phyloP scores from a whole-genome alignment of 2,888 invertebrate genomes.

The Atrina japonica region DNA sequence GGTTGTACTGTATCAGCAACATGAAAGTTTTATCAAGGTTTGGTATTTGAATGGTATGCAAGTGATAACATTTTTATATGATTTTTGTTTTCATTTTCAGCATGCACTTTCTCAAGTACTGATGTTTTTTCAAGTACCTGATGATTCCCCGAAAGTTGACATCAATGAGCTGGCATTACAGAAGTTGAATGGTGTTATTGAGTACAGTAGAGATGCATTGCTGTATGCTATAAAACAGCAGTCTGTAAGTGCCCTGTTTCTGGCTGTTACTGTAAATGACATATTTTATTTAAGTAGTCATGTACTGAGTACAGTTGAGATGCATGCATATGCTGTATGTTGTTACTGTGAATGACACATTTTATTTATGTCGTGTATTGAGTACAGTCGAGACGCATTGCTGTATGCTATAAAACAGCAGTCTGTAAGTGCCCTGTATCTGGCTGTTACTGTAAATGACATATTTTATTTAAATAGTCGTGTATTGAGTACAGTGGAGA shows the following conservation, averaged over 20 bases:
- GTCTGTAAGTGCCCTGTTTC: conserved; percentile 33
- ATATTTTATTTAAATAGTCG: no score
- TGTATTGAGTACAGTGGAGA: background rate
- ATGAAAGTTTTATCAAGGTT: no score
- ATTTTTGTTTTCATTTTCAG: conserved; percentile 82
- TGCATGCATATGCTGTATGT: background rate
- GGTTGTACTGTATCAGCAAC: no score
- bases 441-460: no score
- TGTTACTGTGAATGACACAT: no score
- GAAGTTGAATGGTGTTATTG: conserved; percentile 79
- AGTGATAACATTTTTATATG: no score
- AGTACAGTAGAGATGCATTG: conserved; percentile 81
- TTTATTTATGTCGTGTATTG: no score
- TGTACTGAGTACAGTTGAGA: background rate
- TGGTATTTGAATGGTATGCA: no score
- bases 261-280: no score
- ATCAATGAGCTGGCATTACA: conserved; percentile 68
- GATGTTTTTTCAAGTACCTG: conserved; percentile 84
- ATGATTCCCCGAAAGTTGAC: conserved; percentile 61
- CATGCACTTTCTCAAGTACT: conserved; percentile 87
- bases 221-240: conserved; percentile 83
- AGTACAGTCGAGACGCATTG: conserved; percentile 81
- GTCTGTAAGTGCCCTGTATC: conserved; percentile 33
- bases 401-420: conserved; percentile 83
- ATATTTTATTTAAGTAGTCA: no score